Evolutionary conservation across 2,797 vertebrate species (phyloP).

Genomic region (Botia almorhae): DNA sequence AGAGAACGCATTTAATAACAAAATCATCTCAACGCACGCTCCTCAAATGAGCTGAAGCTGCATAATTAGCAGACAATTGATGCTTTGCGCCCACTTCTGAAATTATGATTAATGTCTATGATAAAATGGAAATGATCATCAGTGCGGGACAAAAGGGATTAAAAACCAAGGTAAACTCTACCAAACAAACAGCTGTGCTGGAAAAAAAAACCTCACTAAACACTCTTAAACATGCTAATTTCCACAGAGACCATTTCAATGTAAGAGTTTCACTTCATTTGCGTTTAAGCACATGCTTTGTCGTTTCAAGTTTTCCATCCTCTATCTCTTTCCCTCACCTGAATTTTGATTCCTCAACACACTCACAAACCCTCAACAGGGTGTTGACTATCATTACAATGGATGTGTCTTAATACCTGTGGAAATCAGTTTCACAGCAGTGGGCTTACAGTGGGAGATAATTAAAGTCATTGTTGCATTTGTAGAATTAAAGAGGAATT

Average conservation of each 20-base stretch:
- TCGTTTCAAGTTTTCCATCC: not conserved
- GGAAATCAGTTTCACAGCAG: constrained; percentile 69
- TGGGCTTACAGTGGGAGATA: constrained; percentile 69
- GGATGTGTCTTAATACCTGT: constrained; percentile 68
- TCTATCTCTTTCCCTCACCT: not conserved
- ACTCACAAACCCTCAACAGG: constrained; percentile 38
- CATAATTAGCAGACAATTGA: constrained; percentile 45
- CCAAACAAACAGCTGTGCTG: constrained; percentile 67
- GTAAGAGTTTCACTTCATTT: constrained; percentile 70
- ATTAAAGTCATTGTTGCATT: constrained; percentile 75
- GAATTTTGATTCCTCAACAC: constrained; percentile 14
- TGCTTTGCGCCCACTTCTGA: constrained; percentile 36
- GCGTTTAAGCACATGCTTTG: constrained; percentile 31
- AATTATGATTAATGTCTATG: constrained; percentile 44
- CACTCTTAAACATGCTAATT: constrained; percentile 68
- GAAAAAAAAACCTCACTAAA: constrained; percentile 44
- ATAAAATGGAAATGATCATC: constrained; percentile 37
- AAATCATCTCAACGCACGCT: constrained; percentile 24
- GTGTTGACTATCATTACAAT: constrained; percentile 54
- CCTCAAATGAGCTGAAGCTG: constrained; percentile 5
- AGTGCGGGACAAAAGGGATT: constrained; percentile 21
- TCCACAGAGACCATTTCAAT: constrained; percentile 71
- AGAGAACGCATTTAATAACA: constrained; percentile 30
- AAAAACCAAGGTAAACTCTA: constrained; percentile 41
- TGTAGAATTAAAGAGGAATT: constrained; percentile 70